Evolutionary conservation across 2,113 vertebrate genomes (phyloP).

Genomic region (Aleadryas rufinucha): DNA sequence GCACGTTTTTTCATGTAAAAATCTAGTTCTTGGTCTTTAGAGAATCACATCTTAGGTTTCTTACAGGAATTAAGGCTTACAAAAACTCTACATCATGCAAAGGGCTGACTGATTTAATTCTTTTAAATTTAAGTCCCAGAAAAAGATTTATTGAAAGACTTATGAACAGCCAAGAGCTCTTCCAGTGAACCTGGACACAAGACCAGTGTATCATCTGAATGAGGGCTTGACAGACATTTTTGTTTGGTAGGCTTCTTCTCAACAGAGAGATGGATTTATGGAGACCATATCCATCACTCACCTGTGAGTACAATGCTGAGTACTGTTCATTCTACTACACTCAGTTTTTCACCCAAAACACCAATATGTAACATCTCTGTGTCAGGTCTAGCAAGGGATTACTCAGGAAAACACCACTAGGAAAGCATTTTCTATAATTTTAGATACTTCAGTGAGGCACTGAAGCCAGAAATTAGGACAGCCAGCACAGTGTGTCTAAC

Average conservation of each 20-base stretch:
- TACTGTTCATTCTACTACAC: not conserved
- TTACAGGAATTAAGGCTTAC: not conserved
- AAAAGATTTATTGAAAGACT: not conserved
- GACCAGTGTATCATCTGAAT: not conserved
- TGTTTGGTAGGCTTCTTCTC: not conserved
- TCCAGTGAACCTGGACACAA: not conserved
- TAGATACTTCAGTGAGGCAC: not conserved
- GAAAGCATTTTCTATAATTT: not conserved
- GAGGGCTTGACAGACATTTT: not conserved
- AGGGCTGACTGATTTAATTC: not conserved
- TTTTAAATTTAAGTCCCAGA: not conserved
- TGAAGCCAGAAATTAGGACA: not conserved
- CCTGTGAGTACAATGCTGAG: not conserved
- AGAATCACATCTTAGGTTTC: not conserved
- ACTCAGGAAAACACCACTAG: not conserved
- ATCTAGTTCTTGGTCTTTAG: not conserved
- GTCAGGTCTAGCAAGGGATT: not conserved
- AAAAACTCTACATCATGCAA: not conserved
- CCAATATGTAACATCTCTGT: not conserved
- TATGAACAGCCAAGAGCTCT: not conserved
- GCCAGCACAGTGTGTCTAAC: not conserved
- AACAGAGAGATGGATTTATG: not conserved
- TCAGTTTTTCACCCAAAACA: not conserved
- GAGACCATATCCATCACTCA: not conserved
- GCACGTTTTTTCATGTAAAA: not conserved